phyloP scores from a whole-genome alignment of 2,888 invertebrate species.

The Eustalomyia histrio region DNA sequence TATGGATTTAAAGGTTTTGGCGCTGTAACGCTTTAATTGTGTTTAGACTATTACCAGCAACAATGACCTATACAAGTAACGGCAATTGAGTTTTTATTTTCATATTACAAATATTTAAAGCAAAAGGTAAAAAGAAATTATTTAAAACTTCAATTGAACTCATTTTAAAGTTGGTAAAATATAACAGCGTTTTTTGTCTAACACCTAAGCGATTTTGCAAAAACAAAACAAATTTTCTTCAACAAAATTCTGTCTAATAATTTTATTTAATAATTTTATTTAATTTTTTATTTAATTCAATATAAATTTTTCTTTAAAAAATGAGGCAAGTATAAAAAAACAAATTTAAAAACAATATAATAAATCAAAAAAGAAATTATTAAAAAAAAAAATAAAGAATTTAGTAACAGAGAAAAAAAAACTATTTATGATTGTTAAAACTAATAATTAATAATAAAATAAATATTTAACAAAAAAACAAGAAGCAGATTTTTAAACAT shows the following conservation, averaged over 20 bases:
- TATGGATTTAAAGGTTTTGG: no score
- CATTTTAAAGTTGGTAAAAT: background rate
- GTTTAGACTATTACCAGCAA: background rate
- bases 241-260: background rate
- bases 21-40: background rate
- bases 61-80: no score
- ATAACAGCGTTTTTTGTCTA: background rate
- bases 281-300: conserved; percentile 7
- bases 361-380: conserved; percentile 25
- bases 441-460: conserved; percentile 19
- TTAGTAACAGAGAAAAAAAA: conserved; percentile 61
- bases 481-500: background rate
- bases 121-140: no score
- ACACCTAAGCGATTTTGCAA: no score
- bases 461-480: conserved; percentile 12
- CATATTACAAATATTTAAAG: no score
- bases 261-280: background rate
- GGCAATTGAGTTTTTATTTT: no score
- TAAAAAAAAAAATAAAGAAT: conserved; percentile 55
- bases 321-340: conserved; percentile 25
- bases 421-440: conserved; percentile 65
- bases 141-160: background rate
- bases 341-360: conserved; percentile 2
- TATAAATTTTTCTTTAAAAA: background rate
- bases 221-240: background rate